A percentile compares a stretch with the other conserved stretches of the same genome.
Evolutionary conservation across 2,797 vertebrate genomes (phyloP).

Genomic region (Gastrophryne carolinensis): DNA sequence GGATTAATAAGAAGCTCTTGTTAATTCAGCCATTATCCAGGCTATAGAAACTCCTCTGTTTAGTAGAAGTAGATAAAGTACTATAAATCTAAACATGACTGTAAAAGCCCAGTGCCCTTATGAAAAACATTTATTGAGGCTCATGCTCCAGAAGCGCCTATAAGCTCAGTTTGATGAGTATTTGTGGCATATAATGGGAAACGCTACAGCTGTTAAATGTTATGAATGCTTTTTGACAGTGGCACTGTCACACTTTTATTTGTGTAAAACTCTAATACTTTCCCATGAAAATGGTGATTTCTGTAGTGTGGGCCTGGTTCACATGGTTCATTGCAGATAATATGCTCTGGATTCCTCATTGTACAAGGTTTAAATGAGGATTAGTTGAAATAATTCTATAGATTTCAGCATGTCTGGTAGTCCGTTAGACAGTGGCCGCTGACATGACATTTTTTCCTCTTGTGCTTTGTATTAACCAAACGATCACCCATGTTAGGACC

Average conservation of each 20-base stretch:
- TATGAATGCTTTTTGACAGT: background rate
- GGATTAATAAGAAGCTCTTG: too few relatives aligned
- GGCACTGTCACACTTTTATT: background rate
- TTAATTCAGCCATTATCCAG: too few relatives aligned
- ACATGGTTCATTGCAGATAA: slow-evolving; percentile 25
- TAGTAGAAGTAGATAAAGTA: too few relatives aligned
- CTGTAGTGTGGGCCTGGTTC: slow-evolving; percentile 1
- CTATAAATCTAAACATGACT: too few relatives aligned
- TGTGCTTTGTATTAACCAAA: background rate
- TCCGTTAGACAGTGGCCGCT: slow-evolving; percentile 23
- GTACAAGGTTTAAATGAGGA: slow-evolving; percentile 15
- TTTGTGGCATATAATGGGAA: background rate
- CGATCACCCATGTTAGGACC: too few relatives aligned
- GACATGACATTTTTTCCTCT: slow-evolving; percentile 28
- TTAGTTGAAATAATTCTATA: slow-evolving; percentile 26
- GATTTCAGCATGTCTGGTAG: slow-evolving; percentile 27
- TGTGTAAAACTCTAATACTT: background rate
- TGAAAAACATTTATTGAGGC: too few relatives aligned
- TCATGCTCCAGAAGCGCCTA: too few relatives aligned
- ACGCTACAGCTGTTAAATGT: background rate
- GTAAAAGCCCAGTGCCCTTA: too few relatives aligned
- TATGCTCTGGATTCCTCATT: slow-evolving; percentile 3
- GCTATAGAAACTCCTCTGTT: too few relatives aligned
- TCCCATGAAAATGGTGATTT: slow-evolving; percentile 31
- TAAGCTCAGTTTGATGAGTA: too few relatives aligned